Percentiles rank a stretch among this genome's conserved stretches.
Conservation (phyloP, 2,888 invertebrate genomes). For the Leptopterna dolabrata region DNA sequence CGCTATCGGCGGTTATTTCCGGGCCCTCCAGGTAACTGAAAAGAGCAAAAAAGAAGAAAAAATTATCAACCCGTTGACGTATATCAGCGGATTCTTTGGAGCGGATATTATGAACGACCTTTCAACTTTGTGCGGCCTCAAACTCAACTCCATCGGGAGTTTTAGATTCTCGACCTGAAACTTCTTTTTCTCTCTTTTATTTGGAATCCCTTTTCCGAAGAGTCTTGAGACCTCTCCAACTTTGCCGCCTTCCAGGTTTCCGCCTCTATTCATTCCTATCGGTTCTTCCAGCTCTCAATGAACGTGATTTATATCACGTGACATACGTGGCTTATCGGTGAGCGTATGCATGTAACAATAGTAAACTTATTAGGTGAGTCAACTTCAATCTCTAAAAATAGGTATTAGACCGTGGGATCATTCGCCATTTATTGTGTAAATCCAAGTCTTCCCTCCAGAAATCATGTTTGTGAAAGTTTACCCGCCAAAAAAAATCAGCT, state of each 20-base stretch:
- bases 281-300: neutral
- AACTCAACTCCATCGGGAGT: neutral
- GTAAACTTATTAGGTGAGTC: too few relatives aligned
- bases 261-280: neutral
- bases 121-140: neutral
- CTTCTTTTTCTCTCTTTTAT: neutral
- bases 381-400: too few relatives aligned
- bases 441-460: too few relatives aligned
- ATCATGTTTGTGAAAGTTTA: too few relatives aligned
- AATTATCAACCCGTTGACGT: neutral
- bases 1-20: neutral
- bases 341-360: too few relatives aligned
- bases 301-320: too few relatives aligned
- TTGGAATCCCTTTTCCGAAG: neutral
- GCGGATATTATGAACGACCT: conserved; percentile 11
- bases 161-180: conserved; percentile 1
- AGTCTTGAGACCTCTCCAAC: neutral
- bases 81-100: conserved; percentile 3
- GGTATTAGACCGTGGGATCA: too few relatives aligned
- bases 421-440: too few relatives aligned
- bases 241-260: neutral
- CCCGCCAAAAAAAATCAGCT: too few relatives aligned
- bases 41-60: neutral
- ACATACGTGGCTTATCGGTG: too few relatives aligned
- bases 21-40: neutral